Evolutionary conservation across 2,888 invertebrate species (phyloP).

Genomic region (Tenthredo amoena): DNA sequence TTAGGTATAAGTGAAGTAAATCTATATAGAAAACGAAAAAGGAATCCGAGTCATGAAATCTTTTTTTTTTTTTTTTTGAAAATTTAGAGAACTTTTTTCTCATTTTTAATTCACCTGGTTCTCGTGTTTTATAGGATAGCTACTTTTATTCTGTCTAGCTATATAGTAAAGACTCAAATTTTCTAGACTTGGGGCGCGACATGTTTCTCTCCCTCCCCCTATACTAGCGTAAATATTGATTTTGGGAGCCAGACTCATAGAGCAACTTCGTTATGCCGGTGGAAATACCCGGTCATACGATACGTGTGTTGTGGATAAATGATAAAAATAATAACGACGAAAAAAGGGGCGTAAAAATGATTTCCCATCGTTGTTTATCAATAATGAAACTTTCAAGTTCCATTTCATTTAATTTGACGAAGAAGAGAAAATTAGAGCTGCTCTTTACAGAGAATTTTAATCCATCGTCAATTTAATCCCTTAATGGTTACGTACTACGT

Average conservation of each 20-base stretch:
- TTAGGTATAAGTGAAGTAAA: too few species aligned
- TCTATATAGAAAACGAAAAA: background rate
- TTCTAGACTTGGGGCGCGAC: constrained; percentile 32
- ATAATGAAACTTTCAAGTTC: background rate
- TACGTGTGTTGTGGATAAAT: background rate
- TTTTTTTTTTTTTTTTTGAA: background rate
- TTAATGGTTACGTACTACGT: background rate
- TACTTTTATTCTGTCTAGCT: background rate
- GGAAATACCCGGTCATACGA: background rate
- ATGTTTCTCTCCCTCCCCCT: background rate
- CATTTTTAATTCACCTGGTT: background rate
- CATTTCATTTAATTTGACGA: background rate
- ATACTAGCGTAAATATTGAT: constrained; percentile 30
- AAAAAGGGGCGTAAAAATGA: background rate
- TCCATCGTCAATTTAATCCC: background rate
- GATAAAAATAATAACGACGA: background rate
- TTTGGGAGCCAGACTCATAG: constrained; percentile 32
- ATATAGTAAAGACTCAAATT: constrained; percentile 11
- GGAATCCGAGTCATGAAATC: background rate
- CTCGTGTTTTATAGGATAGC: background rate
- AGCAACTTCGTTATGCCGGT: background rate
- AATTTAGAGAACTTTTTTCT: background rate
- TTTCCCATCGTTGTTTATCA: background rate
- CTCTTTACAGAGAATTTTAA: background rate
- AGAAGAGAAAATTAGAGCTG: background rate